Conservation (phyloP, 2,113 vertebrate genomes). For the Heliornis fulica region DNA sequence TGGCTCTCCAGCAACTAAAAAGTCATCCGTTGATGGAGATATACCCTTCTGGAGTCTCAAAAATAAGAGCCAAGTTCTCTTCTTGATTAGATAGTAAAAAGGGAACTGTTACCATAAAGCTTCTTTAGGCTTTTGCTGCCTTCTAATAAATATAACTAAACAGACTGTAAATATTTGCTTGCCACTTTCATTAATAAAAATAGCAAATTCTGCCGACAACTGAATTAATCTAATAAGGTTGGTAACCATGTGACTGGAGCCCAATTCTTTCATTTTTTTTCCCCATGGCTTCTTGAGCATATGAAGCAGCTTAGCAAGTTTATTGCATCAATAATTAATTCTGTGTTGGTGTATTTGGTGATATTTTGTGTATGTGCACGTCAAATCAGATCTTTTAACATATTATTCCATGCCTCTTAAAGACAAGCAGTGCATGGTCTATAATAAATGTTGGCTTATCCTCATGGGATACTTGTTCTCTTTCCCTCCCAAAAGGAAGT, state of each 20-base stretch:
- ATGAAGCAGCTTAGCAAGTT: not conserved
- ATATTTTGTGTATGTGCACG: fast-evolving
- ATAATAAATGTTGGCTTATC: not conserved
- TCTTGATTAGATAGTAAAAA: not conserved
- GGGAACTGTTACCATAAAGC: not conserved
- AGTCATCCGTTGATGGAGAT: not conserved
- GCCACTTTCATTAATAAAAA: not conserved
- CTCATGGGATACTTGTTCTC: not conserved
- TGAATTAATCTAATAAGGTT: not conserved
- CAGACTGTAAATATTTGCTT: not conserved
- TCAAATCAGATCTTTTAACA: not conserved
- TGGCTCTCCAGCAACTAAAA: not conserved
- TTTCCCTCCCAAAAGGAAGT: not conserved
- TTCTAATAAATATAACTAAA: not conserved
- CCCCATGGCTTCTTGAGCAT: not conserved
- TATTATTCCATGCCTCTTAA: not conserved
- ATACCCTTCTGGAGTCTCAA: not conserved
- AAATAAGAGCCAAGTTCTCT: not conserved
- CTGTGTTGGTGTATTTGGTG: not conserved
- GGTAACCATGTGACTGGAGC: not conserved
- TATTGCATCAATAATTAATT: not conserved
- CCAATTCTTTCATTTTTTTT: not conserved
- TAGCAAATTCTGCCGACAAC: not conserved
- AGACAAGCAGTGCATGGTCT: not conserved
- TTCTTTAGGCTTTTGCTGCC: not conserved